Conservation (phyloP, 1,140 invertebrate genomes). For the Calliphora vicina region DNA sequence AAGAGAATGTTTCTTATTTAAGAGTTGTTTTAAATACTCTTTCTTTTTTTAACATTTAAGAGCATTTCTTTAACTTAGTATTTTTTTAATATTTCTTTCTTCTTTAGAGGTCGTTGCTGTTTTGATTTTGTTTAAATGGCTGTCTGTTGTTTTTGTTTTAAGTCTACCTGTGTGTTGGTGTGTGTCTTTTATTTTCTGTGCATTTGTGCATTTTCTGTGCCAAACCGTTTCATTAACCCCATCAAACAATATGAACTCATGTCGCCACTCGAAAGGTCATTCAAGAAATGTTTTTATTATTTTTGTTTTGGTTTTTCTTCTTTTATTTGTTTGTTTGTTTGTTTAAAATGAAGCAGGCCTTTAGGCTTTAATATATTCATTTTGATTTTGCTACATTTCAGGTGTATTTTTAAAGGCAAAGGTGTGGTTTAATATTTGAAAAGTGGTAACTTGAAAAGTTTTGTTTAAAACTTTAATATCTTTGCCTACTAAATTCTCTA, state of each 20-base stretch:
- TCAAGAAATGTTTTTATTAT: background rate
- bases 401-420: background rate
- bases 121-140: constrained; percentile 27
- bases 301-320: too few relatives aligned
- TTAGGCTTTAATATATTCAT: background rate
- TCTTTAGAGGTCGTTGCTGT: constrained; percentile 42
- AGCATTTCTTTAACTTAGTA: constrained; percentile 37
- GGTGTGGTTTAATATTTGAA: background rate
- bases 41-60: background rate
- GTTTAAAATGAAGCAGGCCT: background rate
- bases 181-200: constrained; percentile 18
- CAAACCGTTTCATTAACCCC: constrained; percentile 64
- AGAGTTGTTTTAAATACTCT: background rate
- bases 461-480: too few relatives aligned
- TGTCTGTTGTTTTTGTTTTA: constrained; percentile 14
- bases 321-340: background rate
- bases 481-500: too few relatives aligned
- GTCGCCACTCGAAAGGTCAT: constrained; percentile 30
- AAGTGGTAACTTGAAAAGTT: background rate
- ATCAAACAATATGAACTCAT: constrained; percentile 35
- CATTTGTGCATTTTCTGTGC: constrained; percentile 57
- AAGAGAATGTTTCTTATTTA: background rate
- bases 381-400: background rate
- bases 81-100: constrained; percentile 39
- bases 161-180: constrained; percentile 40